Evolutionary conservation across 2,888 invertebrate genomes (phyloP), one percentile per base, ranked within the genome.

Genomic region (Atrina japonica): DNA sequence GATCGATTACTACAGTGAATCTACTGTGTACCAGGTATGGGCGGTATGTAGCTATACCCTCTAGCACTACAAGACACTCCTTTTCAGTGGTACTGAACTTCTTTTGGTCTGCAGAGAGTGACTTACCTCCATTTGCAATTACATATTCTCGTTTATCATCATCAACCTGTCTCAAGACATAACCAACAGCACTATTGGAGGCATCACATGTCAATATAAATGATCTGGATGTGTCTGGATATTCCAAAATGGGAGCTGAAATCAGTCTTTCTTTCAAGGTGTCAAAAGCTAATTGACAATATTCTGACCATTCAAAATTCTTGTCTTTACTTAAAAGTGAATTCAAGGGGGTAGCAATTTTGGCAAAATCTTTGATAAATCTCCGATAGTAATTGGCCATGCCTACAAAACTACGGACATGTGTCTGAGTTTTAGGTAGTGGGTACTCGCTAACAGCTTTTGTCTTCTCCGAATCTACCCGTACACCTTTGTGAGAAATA

Each of bases 291-390:
- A 30, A 27, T 21, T 74, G 49, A 61, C 73, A 70, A n/a, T 67
- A 41, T 3, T 58, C 63, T 11, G 64, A 61, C 82, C 82, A 81
- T 1, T 30, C 30, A 55, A 72, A 78, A n/a, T 45, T 27, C 1
- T 16, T 29, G 16, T 76, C 74, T 55, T 77, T 67, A 9, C 63
- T 73, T 18, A 75, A 25, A 0, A 80, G 40, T 1, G 61, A 16
- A 58, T 76, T 70, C 5, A 81, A 41, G 1, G 82, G 77, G 23
- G 25, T 2, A 9, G 78, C 74, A 9, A 78, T 69, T 45, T 64
- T 49, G n/a, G 76, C 64, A 74, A 70, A 81, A 5, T 68, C 59
- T 7, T 49, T 35, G 3, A 77, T 66, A 66, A 80, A 80, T n/a
- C 63, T 52, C 5, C 76, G 53, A 21, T 77, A 80, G 43, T 75